Percentiles rank a stretch among this genome's conserved stretches.
Conservation (phyloP, 2,113 vertebrate species). For the Corythornis madagascariensis region DNA sequence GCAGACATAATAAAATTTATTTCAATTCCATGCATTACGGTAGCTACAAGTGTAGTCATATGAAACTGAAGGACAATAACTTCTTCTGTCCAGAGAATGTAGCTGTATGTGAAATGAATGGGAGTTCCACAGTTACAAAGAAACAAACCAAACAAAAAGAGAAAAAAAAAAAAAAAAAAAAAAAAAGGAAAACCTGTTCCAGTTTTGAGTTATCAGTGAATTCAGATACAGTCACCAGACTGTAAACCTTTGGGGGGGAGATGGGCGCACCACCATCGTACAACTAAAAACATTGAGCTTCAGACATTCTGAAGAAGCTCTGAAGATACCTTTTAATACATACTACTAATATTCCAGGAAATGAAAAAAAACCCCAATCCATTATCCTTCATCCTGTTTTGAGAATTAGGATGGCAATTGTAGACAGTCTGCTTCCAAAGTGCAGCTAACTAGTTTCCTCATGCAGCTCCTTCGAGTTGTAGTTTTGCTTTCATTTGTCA, state of each 20-base stretch:
- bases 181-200: slow-evolving; percentile 41
- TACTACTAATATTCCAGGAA: slow-evolving; percentile 15
- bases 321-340: slow-evolving; percentile 19
- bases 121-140: slow-evolving; percentile 72
- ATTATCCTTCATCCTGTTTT: slow-evolving; percentile 28
- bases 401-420: slow-evolving; percentile 39
- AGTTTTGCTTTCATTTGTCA: slow-evolving; percentile 29
- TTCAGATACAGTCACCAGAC: slow-evolving; percentile 52
- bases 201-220: slow-evolving; percentile 50
- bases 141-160: slow-evolving; percentile 51
- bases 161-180: background rate
- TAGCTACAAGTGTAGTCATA: slow-evolving; percentile 73
- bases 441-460: slow-evolving; percentile 44
- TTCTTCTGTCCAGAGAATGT: slow-evolving; percentile 71
- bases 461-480: slow-evolving; percentile 52
- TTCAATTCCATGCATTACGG: slow-evolving; percentile 79
- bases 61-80: slow-evolving; percentile 74
- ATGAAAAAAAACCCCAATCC: background rate
- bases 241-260: slow-evolving; percentile 59
- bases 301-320: slow-evolving; percentile 52
- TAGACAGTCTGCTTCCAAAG: slow-evolving; percentile 43
- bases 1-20: slow-evolving; percentile 80
- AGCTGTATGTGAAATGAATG: slow-evolving; percentile 74
- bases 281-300: slow-evolving; percentile 35
- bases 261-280: slow-evolving; percentile 32